phyloP scores from a whole-genome alignment of 2,797 vertebrate genomes.

The Alcedo atthis region DNA sequence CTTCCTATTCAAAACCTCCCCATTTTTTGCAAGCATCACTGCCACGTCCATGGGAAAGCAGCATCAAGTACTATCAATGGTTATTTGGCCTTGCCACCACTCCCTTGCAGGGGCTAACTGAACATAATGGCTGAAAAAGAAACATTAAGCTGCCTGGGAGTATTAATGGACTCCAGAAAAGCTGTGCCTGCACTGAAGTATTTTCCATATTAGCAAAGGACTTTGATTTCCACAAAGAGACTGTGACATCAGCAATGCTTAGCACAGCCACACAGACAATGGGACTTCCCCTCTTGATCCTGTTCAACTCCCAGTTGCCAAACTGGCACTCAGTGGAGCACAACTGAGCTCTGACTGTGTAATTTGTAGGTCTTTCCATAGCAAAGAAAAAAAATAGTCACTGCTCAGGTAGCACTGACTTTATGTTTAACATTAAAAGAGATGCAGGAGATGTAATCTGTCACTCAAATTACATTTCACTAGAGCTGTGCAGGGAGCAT shows the following conservation, averaged over 20 bases:
- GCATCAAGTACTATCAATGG: not conserved
- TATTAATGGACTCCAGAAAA: not conserved
- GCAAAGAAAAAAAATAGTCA: not conserved
- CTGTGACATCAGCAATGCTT: not conserved
- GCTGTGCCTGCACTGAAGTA: not conserved
- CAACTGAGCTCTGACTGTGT: not conserved
- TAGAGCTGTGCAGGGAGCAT: not conserved
- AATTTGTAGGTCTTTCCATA: rapidly evolving
- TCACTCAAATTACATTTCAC: not conserved
- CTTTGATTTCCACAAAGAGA: not conserved
- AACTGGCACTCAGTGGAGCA: not conserved
- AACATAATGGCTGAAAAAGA: not conserved
- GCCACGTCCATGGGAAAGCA: not conserved
- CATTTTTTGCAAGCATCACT: not conserved
- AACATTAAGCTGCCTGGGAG: not conserved
- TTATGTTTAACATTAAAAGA: not conserved
- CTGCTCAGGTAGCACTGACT: not conserved
- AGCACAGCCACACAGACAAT: not conserved
- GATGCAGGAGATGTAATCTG: not conserved
- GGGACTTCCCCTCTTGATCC: not conserved
- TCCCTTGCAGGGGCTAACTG: not conserved
- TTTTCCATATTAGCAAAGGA: not conserved
- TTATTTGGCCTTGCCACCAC: not conserved
- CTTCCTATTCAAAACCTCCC: not conserved
- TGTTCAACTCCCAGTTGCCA: not conserved